A percentile compares a stretch with the other conserved stretches of the same genome.
Evolutionary conservation across 2,113 vertebrate genomes (phyloP).

Genomic region (Poicephalus meyeri): DNA sequence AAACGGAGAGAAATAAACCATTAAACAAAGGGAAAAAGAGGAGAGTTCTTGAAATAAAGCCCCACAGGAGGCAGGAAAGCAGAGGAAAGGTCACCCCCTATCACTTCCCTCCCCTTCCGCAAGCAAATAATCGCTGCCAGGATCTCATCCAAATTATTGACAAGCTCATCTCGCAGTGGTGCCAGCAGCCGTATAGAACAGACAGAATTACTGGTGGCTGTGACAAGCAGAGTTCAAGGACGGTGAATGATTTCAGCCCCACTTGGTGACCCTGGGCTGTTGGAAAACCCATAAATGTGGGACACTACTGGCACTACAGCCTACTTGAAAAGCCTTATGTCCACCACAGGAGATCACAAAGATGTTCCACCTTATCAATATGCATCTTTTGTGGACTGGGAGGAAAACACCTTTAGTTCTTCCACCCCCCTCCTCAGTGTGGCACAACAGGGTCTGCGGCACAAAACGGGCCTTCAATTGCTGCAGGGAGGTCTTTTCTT

Average conservation of each 20-base stretch:
- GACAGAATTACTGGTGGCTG: neutral
- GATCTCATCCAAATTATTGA: neutral
- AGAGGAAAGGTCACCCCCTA: neutral
- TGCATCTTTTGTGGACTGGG: rapidly evolving
- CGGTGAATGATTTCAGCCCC: neutral
- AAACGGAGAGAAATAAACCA: neutral
- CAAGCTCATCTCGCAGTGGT: neutral
- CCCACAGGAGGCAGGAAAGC: neutral
- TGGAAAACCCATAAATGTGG: neutral
- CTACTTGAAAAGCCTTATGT: neutral
- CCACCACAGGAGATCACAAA: neutral
- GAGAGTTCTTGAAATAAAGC: neutral
- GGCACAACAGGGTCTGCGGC: neutral
- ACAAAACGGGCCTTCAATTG: neutral
- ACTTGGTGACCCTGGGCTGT: neutral
- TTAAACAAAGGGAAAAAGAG: neutral
- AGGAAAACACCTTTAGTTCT: neutral
- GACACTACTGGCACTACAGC: neutral
- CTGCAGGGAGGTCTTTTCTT: neutral
- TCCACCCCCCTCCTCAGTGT: rapidly evolving
- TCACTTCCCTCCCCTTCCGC: neutral
- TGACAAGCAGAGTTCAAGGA: neutral
- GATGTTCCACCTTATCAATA: neutral
- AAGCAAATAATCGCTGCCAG: neutral
- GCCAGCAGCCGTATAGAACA: neutral